These are phyloP conservation scores for Nymphicus hollandicus DNA, from an alignment of 2,113 vertebrate genomes.

Conservation along the genomic window DNA sequence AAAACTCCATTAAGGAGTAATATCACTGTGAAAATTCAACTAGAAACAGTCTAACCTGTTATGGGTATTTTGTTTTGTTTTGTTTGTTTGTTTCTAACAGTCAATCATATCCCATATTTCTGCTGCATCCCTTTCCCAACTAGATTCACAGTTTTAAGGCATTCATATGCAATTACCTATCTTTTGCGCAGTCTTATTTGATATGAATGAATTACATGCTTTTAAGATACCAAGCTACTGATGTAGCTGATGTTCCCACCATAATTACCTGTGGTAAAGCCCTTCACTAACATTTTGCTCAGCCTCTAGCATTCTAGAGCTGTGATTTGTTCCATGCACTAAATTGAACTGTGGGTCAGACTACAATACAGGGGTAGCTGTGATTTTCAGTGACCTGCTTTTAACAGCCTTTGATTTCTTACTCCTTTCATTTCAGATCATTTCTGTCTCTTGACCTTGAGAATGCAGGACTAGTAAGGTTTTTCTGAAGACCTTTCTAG, in stretches of 20 bases:
- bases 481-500: background rate
- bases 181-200: background rate
- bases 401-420: background rate
- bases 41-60: background rate
- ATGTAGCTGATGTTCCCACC: background rate
- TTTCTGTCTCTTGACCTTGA: background rate
- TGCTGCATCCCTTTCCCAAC: background rate
- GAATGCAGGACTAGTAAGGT: background rate
- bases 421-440: background rate
- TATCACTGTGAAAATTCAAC: background rate
- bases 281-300: background rate
- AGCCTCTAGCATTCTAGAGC: background rate
- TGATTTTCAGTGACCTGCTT: background rate
- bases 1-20: background rate
- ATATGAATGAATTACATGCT: background rate
- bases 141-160: background rate
- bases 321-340: accelerated
- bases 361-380: background rate
- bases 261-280: background rate
- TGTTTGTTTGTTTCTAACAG: background rate
- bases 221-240: background rate
- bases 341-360: background rate
- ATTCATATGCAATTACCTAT: background rate
- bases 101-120: background rate
- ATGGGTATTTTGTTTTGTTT: background rate